phyloP scores from a whole-genome alignment of 1,140 invertebrate species.

The Coboldia fuscipes region DNA sequence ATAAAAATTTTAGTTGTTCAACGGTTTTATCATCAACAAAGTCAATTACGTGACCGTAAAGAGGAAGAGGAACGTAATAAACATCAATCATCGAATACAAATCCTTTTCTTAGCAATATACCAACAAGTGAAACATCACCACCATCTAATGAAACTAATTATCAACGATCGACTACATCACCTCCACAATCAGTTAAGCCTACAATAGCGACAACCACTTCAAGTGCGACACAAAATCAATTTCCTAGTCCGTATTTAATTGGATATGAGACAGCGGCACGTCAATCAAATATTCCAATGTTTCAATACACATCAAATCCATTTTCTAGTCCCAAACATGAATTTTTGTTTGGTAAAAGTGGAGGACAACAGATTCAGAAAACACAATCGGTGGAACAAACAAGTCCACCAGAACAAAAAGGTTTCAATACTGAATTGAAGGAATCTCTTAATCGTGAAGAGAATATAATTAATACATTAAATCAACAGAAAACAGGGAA shows the following conservation, averaged over 20 bases:
- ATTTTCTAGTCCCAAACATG: slow-evolving; percentile 10
- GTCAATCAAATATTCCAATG: neutral
- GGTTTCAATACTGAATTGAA: no score
- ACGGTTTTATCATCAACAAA: slow-evolving; percentile 25
- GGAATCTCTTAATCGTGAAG: no score
- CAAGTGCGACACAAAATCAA: neutral
- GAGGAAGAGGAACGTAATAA: slow-evolving; percentile 12
- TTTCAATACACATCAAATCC: slow-evolving; percentile 14
- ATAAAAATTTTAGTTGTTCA: slow-evolving; percentile 19
- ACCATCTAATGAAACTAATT: neutral
- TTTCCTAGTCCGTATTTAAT: neutral
- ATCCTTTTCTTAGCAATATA: slow-evolving; percentile 16
- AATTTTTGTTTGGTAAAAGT: slow-evolving; percentile 13
- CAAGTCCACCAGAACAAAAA: slow-evolving; percentile 3
- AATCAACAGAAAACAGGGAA: neutral
- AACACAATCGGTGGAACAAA: slow-evolving; percentile 3
- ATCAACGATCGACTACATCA: neutral
- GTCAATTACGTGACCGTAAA: slow-evolving; percentile 19
- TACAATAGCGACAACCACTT: neutral
- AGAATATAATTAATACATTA: no score
- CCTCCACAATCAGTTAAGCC: neutral
- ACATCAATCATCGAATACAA: slow-evolving; percentile 7
- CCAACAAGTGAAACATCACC: slow-evolving; percentile 5
- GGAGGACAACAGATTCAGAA: slow-evolving; percentile 9
- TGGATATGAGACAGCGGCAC: neutral